These are phyloP conservation scores for Rhea americana DNA, from an alignment of 2,113 vertebrate species.

Conservation along the genomic window DNA sequence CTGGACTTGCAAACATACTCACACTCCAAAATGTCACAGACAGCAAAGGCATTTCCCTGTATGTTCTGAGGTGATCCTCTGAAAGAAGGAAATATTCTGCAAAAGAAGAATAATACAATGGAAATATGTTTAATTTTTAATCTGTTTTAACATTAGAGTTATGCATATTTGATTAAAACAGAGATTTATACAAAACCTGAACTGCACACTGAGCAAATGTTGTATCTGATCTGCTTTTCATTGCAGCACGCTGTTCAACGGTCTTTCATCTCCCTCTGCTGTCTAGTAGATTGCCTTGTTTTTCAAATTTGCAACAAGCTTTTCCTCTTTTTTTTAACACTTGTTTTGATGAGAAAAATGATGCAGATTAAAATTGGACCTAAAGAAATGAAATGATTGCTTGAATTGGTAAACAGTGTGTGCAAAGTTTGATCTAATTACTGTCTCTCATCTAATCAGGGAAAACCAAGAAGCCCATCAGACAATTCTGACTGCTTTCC, in stretches of 20 bases:
- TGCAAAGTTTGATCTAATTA: background rate
- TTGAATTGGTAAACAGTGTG: background rate
- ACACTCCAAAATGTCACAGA: background rate
- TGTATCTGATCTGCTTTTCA: background rate
- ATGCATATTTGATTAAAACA: constrained; percentile 62
- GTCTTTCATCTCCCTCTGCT: constrained; percentile 73
- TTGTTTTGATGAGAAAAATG: constrained; percentile 1
- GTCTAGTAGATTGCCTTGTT: background rate
- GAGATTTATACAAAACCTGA: constrained; percentile 65
- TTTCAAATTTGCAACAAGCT: background rate
- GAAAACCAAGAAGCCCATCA: background rate
- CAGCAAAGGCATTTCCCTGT: background rate
- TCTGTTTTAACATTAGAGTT: constrained; percentile 48
- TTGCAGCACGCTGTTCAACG: background rate
- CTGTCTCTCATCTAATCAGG: background rate
- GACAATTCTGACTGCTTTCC: background rate
- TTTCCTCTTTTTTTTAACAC: background rate
- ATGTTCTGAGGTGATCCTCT: background rate
- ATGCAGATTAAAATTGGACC: constrained; percentile 15
- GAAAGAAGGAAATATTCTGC: constrained; percentile 23
- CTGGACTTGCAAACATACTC: background rate
- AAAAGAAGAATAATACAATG: background rate
- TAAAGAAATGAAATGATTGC: constrained; percentile 14
- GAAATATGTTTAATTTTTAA: constrained; percentile 55
- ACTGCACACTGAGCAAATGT: background rate